phyloP scores from a whole-genome alignment of 2,888 invertebrate genomes.

The Ophion slaviceki region DNA sequence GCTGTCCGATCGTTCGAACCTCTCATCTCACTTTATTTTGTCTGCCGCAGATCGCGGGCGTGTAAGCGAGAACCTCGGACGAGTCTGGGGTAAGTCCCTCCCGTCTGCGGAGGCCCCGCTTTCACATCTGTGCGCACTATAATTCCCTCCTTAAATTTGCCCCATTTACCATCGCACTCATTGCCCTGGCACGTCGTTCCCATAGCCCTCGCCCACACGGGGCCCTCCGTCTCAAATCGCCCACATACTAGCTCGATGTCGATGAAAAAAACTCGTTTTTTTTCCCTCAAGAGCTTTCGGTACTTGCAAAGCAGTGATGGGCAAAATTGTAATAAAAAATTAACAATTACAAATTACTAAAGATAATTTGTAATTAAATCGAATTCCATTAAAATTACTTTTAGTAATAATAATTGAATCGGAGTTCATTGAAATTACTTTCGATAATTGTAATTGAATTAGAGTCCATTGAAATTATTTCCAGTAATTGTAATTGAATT shows the following conservation, averaged over 20 bases:
- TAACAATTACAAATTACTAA: too few relatives aligned
- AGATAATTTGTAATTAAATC: too few relatives aligned
- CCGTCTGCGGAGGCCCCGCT: constrained; percentile 61
- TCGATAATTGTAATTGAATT: too few relatives aligned
- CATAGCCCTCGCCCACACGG: not conserved
- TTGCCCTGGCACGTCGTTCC: not conserved
- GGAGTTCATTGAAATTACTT: too few relatives aligned
- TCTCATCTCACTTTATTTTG: constrained; percentile 62
- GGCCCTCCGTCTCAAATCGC: not conserved
- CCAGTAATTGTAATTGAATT: too few relatives aligned
- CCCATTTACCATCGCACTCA: not conserved
- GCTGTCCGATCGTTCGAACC: constrained; percentile 42
- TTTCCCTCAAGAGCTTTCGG: not conserved
- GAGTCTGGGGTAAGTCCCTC: constrained; percentile 72
- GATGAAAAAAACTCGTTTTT: not conserved
- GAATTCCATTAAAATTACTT: too few relatives aligned
- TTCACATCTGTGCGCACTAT: constrained; percentile 31
- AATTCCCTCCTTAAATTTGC: not conserved
- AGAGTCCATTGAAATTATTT: too few relatives aligned
- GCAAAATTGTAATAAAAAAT: too few relatives aligned
- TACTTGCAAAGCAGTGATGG: not conserved
- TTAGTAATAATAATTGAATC: too few relatives aligned
- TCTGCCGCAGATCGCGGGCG: constrained; percentile 70
- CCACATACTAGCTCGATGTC: not conserved
- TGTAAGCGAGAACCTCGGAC: constrained; percentile 70